A percentile compares a stretch with the other conserved stretches of the same genome.
These are phyloP conservation scores for Tetramorium parvispinum DNA, from an alignment of 1,140 invertebrate genomes.

Conservation along the genomic window DNA sequence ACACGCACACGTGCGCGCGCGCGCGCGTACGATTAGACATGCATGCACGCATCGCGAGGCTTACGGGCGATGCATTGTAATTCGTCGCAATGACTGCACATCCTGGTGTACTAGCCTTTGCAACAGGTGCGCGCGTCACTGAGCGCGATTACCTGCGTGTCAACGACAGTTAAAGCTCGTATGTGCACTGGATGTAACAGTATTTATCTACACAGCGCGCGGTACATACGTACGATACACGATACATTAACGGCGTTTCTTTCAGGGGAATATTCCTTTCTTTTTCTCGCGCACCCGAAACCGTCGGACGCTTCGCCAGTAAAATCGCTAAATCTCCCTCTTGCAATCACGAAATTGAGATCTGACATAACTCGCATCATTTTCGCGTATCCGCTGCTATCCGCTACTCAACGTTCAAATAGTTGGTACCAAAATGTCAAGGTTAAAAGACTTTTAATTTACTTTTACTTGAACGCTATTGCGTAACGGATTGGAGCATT, in stretches of 20 bases:
- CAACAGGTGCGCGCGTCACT: constrained; percentile 75
- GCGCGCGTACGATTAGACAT: constrained; percentile 46
- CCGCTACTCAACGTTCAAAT: background rate
- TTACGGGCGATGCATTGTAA: constrained; percentile 77
- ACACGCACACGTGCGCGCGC: background rate
- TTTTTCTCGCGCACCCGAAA: background rate
- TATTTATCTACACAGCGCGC: constrained; percentile 20
- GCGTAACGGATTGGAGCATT: background rate
- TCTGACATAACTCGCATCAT: background rate
- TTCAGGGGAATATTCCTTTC: background rate
- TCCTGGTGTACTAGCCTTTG: constrained; percentile 77
- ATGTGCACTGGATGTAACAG: constrained; percentile 42
- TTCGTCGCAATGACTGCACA: constrained; percentile 81
- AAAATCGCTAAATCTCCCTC: background rate
- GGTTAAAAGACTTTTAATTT: background rate
- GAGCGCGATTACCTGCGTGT: constrained; percentile 76
- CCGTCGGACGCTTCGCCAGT: background rate
- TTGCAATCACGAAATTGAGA: background rate
- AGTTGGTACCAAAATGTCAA: constrained; percentile 16
- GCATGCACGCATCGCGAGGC: constrained; percentile 67
- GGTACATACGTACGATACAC: background rate
- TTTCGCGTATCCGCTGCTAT: background rate
- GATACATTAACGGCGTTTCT: constrained; percentile 18
- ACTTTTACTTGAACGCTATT: background rate
- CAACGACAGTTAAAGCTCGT: constrained; percentile 72